Evolutionary conservation across 2,888 invertebrate species (phyloP).

Genomic region (Eucriotettix oculatus): DNA sequence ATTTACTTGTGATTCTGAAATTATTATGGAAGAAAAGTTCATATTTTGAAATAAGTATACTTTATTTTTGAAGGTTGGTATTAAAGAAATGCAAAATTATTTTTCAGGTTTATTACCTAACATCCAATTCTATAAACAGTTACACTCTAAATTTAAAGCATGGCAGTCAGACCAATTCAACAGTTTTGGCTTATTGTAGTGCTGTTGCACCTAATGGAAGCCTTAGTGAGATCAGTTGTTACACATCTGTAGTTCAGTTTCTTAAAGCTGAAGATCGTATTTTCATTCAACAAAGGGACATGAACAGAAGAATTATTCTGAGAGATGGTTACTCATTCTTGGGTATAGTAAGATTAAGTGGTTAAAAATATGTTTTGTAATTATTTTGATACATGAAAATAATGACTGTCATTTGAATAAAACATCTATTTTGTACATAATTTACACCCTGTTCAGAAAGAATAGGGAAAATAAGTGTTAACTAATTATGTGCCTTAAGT

Average conservation of each 20-base stretch:
- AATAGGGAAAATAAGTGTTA: no score
- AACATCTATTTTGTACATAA: background rate
- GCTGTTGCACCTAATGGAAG: conserved; percentile 5
- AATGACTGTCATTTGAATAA: background rate
- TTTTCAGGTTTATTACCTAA: conserved; percentile 10
- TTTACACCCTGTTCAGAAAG: no score
- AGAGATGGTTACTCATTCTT: conserved; percentile 10
- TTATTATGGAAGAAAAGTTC: background rate
- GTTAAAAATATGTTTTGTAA: no score
- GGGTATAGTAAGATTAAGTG: conserved; percentile 9
- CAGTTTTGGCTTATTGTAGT: conserved; percentile 6
- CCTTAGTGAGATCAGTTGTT: conserved; percentile 22
- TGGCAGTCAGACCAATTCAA: background rate
- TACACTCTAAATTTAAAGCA: conserved; percentile 7
- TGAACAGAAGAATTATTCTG: conserved; percentile 7
- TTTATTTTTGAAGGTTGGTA: background rate
- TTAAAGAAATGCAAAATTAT: no score
- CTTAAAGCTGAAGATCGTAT: conserved; percentile 7
- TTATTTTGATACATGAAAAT: background rate
- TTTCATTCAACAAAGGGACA: conserved; percentile 11
- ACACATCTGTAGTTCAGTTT: conserved; percentile 19
- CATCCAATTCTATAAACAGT: conserved; percentile 7
- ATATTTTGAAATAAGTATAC: background rate
- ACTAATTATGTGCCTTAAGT: no score
- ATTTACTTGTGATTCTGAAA: background rate